Conservation (phyloP, 1,140 invertebrate genomes). For the Cherax destructor region DNA sequence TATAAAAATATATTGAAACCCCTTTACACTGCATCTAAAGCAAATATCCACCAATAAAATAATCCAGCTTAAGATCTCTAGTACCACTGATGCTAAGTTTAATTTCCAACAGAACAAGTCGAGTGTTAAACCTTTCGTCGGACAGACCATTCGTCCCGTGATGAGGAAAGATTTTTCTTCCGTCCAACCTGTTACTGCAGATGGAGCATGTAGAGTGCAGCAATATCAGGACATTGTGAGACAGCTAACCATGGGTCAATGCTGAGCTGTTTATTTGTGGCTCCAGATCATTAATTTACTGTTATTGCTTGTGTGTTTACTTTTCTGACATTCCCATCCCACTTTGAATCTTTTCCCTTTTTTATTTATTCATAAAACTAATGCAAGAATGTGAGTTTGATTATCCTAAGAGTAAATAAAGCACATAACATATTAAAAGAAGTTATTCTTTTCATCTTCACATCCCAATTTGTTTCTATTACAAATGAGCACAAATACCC, state of each 20-base stretch:
- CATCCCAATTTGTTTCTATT: background rate
- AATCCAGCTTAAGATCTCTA: background rate
- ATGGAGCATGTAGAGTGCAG: background rate
- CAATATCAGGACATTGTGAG: background rate
- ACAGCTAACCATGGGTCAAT: background rate
- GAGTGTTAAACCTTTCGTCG: background rate
- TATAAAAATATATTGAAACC: background rate
- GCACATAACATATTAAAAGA: background rate
- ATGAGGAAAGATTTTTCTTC: background rate
- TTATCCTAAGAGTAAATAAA: constrained; percentile 3
- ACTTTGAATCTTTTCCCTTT: background rate
- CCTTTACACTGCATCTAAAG: background rate
- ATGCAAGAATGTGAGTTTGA: background rate
- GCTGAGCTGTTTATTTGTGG: background rate
- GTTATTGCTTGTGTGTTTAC: background rate
- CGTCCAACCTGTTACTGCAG: background rate
- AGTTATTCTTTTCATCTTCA: constrained; percentile 7
- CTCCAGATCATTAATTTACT: background rate
- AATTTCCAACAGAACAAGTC: background rate
- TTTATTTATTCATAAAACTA: background rate
- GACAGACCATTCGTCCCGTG: background rate
- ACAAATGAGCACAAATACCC: constrained; percentile 31
- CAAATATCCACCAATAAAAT: background rate
- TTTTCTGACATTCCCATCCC: background rate
- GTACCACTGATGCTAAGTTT: background rate